Evolutionary conservation across 1,140 invertebrate species (phyloP).

Genomic region (Drosophila ohnishii): DNA sequence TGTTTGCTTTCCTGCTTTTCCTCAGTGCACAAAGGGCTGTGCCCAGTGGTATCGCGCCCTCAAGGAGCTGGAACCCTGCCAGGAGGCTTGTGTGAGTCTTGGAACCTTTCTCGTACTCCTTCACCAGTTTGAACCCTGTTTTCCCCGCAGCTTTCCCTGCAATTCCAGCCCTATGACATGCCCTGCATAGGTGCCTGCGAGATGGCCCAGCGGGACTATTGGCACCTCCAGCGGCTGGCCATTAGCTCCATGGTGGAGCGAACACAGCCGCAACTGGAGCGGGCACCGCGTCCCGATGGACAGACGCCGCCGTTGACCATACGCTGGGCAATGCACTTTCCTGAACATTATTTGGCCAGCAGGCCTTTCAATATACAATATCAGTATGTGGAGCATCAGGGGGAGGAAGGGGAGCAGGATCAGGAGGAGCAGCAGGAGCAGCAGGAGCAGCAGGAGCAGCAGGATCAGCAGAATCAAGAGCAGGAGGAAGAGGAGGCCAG

Average conservation of each 20-base stretch:
- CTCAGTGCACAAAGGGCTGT: conserved; percentile 88
- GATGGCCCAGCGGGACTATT: conserved; percentile 69
- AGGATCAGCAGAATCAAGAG: conserved; percentile 84
- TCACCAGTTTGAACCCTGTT: conserved; percentile 1
- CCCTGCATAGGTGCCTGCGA: conserved; percentile 84
- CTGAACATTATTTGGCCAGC: conserved; percentile 83
- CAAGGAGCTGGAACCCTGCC: conserved; percentile 85
- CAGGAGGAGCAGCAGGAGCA: conserved; percentile 84
- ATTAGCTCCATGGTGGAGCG: conserved; percentile 53
- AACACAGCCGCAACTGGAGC: conserved; percentile 59
- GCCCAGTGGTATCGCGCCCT: conserved; percentile 87
- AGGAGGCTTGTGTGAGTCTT: conserved; percentile 88
- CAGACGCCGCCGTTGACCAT: conserved; percentile 85
- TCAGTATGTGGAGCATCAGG: conserved; percentile 88
- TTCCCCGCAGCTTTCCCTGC: conserved; percentile 88
- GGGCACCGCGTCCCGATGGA: conserved; percentile 24
- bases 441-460: conserved; percentile 59
- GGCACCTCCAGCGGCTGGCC: conserved; percentile 66
- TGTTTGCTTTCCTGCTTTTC: background rate
- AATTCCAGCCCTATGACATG: conserved; percentile 89
- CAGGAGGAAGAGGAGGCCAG: conserved; percentile 84
- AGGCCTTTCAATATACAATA: conserved; percentile 84
- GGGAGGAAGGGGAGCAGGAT: conserved; percentile 85
- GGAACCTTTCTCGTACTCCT: background rate
- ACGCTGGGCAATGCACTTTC: conserved; percentile 88